Evolutionary conservation across 2,888 invertebrate species (phyloP), one percentile per base, ranked within the genome.

Genomic region (Lasius platythorax): DNA sequence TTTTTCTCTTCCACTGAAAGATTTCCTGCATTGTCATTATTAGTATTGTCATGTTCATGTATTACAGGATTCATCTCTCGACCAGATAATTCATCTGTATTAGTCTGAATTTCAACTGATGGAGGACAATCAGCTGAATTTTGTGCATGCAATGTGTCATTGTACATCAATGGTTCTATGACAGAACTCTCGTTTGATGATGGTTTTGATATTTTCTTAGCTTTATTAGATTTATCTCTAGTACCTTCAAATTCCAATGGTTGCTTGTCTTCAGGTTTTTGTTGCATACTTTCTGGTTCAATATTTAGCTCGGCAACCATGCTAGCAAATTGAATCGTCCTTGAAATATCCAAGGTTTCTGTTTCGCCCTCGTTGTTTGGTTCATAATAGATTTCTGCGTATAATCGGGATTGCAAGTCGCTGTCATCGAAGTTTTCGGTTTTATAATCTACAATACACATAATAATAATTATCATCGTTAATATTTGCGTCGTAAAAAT

Each of bases 341-440:
- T 37, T 82, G 15, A 67, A 30, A 50, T n/a, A 64, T 28, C 33
- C n/a, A 9, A 4, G 28, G 23, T 50, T 75, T 63, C 30, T 43
- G 28, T 46, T 9, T 78, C 83, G 15, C n/a, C 28, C 15, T 53
- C 9, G 5, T 61, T 5, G 8, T 37, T 63, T 0, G 83, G 56
- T 0, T 91, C 86, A 56, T 93, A 93, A 87, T 94, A 92, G 84
- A 94, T 92, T 76, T 93, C 87, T 0, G 92, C 93, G 56, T 94
- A 94, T 0, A 94, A 87, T 53, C 91, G 87, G 4, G 92, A 88
- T 74, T 94, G 93, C 61, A 94, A 15, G 58, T 94, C 92, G 58
- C 70, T 79, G 15, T 91, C 90, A 0, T 88, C 86, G 0, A 75
- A 73, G 28, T 89, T 87, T 8, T 90, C 87, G 4, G 63, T 86